Conservation (phyloP, 2,113 vertebrate genomes). For the Tor tambroides region DNA sequence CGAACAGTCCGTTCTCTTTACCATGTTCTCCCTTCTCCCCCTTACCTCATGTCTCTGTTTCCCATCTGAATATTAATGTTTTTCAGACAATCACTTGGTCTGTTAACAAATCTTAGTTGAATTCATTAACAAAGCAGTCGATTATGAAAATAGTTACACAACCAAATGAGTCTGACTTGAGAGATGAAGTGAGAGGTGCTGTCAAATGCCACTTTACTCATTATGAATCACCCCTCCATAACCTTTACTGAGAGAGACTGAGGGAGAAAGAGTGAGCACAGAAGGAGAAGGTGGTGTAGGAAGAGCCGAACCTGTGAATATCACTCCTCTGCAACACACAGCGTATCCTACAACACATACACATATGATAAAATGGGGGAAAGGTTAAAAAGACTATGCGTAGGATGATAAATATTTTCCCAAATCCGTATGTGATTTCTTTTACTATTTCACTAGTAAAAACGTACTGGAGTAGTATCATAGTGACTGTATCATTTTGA, state of each 20-base stretch:
- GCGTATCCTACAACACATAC: background rate
- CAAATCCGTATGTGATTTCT: background rate
- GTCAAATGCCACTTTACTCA: slow-evolving; percentile 45
- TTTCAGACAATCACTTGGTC: background rate
- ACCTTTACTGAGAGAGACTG: slow-evolving; percentile 33
- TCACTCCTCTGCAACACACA: slow-evolving; percentile 40
- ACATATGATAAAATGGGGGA: background rate
- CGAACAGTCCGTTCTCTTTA: background rate
- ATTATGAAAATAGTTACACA: slow-evolving; percentile 28
- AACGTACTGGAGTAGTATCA: background rate
- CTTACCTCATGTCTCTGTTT: background rate
- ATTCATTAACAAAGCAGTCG: background rate
- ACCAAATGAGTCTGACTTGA: slow-evolving; percentile 10
- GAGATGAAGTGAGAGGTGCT: slow-evolving; percentile 21
- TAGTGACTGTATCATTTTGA: background rate
- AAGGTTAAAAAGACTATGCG: background rate
- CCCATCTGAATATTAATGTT: background rate
- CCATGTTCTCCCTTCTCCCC: background rate
- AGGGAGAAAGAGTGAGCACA: slow-evolving; percentile 20
- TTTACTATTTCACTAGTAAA: slow-evolving; percentile 4
- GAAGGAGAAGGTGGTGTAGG: slow-evolving; percentile 34
- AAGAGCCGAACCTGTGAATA: slow-evolving; percentile 50
- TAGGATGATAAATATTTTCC: background rate
- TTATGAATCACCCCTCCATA: slow-evolving; percentile 51
- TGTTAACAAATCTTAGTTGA: background rate